phyloP scores from a whole-genome alignment of 2,797 vertebrate genomes.

The Ptychadena robeensis region DNA sequence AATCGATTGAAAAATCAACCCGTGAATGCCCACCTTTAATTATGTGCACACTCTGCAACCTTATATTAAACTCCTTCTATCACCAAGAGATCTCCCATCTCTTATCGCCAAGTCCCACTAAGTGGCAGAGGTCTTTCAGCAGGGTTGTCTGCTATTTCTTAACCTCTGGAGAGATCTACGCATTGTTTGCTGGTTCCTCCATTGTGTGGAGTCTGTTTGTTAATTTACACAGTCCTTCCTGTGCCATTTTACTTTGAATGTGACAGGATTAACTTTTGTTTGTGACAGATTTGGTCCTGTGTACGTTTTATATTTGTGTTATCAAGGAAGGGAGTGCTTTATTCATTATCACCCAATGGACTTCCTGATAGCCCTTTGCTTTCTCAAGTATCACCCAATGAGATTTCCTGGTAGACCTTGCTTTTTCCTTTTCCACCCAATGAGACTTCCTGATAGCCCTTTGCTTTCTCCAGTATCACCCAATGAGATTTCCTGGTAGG shows the following conservation, averaged over 20 bases:
- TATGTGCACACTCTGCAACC: no score
- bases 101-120: not conserved
- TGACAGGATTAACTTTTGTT: not conserved
- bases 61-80: no score
- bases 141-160: no score
- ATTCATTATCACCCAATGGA: not conserved
- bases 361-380: not conserved
- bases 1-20: no score
- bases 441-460: no score
- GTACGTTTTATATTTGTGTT: not conserved
- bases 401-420: no score
- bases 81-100: not conserved
- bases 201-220: not conserved
- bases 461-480: no score
- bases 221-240: not conserved
- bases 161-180: no score
- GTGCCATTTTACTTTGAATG: not conserved
- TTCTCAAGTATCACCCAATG: no score
- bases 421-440: not conserved
- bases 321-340: not conserved
- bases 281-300: not conserved
- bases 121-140: not conserved
- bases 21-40: no score
- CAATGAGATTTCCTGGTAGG: no score
- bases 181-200: not conserved